Base-by-base conservation (phyloP, 2,888 invertebrate genomes). In the Hirtodrosophila cameraria region DNA sequence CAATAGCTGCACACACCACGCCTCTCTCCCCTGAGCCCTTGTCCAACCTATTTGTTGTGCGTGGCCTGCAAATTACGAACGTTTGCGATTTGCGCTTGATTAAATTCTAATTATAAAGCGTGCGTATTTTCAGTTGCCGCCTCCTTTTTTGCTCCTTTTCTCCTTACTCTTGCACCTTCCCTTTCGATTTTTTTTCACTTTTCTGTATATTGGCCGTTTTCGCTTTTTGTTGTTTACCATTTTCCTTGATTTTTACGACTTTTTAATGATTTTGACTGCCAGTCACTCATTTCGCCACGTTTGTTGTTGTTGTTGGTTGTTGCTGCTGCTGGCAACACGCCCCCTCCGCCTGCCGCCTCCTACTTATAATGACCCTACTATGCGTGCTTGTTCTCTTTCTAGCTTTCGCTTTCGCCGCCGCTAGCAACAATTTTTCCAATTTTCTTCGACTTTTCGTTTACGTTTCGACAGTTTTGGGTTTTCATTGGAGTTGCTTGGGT, bases 31-130 rank as follows among this genome's bases (percentile, higher is more conserved):
- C 11, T 16, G 27, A 6, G 8, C 8, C 8, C 15, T n/a, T 5
- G 36, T 45, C 54, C 52, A 59, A 57, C 54, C 66, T 71, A 59
- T 60, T 71, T 64, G n/a, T 52, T 20, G 36, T 48, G 53, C 25
- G 33, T 55, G 36, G 13, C 31, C 36, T 53, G 66, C 61, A 64
- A 80, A 70, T 76, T 75, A 81, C 71, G 48, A 66, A 50, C 77
- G 84, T 72, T 82, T 66, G 82, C 86, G 85, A 86, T 84, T 83
- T 84, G 79, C 79, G 86, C 83, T 86, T 84, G 83, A 84, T 84
- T 84, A 84, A 86, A 86, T 84, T 86, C 86, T 84, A 84, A 84
- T 84, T 84, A 84, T 84, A 84, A 83, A 81, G 78, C 78, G 71
- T 84, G 81, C 78, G 86, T 86, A 81, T 81, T 84, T 80, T 42